Evolutionary conservation across 1,140 invertebrate genomes (phyloP).

Genomic region (Sitophilus oryzae): DNA sequence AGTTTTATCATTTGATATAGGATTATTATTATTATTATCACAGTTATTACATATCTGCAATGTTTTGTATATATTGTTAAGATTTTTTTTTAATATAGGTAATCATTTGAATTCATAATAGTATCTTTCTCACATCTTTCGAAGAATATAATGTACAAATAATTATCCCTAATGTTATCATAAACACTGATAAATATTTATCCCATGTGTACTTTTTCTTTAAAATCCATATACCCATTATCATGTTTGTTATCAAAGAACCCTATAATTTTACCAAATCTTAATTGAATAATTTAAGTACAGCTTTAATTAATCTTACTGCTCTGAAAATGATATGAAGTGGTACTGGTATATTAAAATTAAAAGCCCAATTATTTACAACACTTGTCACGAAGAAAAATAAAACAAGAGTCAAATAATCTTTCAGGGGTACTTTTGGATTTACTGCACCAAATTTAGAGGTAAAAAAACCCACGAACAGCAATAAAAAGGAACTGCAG

Average conservation of each 20-base stretch:
- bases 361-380: constrained; percentile 93
- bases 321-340: constrained; percentile 98
- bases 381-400: constrained; percentile 93
- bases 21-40: constrained; percentile 41
- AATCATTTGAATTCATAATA: too few species aligned
- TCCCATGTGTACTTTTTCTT: constrained; percentile 76
- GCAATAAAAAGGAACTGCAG: constrained; percentile 89
- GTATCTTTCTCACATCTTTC: constrained; percentile 44
- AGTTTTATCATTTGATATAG: too few species aligned
- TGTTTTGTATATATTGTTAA: too few species aligned
- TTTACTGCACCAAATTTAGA: constrained; percentile 77
- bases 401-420: constrained; percentile 78
- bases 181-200: constrained; percentile 88
- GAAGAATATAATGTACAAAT: constrained; percentile 88
- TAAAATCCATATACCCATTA: constrained; percentile 87
- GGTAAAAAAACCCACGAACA: constrained; percentile 82
- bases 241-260: constrained; percentile 93
- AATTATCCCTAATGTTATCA: constrained; percentile 88
- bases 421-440: constrained; percentile 65
- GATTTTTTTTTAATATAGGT: too few species aligned
- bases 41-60: constrained; percentile 38
- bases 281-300: too few species aligned
- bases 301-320: constrained; percentile 51
- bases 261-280: constrained; percentile 55
- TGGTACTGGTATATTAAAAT: constrained; percentile 96